These are phyloP conservation scores for Rhaphigaster nebulosa DNA, from an alignment of 2,888 invertebrate genomes.

Conservation along the genomic window DNA sequence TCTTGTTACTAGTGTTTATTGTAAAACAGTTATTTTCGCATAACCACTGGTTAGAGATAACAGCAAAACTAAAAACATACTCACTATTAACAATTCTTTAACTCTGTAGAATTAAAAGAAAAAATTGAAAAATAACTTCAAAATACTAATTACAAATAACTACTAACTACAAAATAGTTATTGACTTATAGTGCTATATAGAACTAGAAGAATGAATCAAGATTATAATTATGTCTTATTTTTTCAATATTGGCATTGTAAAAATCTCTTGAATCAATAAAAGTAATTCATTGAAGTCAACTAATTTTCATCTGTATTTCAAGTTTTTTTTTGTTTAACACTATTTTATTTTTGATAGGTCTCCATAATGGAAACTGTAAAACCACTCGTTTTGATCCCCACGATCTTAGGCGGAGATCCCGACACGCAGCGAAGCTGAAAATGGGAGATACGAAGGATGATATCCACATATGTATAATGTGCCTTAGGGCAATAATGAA, in stretches of 20 bases:
- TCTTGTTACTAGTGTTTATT: not conserved
- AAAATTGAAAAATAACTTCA: not conserved
- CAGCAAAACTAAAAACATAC: too few relatives aligned
- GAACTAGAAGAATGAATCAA: not conserved
- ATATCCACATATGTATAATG: conserved; percentile 99
- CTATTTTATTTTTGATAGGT: conserved; percentile 43
- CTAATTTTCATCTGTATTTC: not conserved
- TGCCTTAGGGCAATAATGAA: conserved; percentile 99
- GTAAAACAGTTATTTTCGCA: not conserved
- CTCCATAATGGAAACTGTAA: conserved; percentile 62
- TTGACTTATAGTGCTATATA: too few relatives aligned
- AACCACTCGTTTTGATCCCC: conserved; percentile 73
- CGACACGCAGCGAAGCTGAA: conserved; percentile 90
- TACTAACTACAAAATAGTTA: too few relatives aligned
- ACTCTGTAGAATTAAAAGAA: not conserved
- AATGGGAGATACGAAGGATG: conserved; percentile 97
- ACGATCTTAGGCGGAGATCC: conserved; percentile 78
- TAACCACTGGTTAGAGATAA: too few relatives aligned
- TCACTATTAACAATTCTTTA: not conserved
- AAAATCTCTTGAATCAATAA: not conserved
- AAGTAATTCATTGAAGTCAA: not conserved
- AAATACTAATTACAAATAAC: too few relatives aligned
- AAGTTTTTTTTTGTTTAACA: not conserved
- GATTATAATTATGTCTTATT: not conserved
- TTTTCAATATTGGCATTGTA: not conserved